Evolutionary conservation across 2,888 invertebrate species (phyloP).

Genomic region (Tachina grossa): DNA sequence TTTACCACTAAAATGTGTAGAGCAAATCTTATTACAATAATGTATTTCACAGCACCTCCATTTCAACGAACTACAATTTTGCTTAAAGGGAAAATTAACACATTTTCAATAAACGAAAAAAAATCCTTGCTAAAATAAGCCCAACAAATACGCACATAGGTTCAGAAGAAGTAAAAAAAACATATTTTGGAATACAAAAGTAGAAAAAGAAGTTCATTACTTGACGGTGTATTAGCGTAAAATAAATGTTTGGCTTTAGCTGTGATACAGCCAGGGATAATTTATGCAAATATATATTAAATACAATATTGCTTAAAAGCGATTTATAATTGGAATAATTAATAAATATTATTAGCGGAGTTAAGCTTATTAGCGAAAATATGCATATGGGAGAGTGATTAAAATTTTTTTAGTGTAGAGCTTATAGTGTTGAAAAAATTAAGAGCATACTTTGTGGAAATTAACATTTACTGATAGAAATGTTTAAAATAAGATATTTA

Average conservation of each 20-base stretch:
- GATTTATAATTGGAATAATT: slow-evolving; percentile 82
- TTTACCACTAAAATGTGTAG: slow-evolving; percentile 38
- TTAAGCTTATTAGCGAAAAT: slow-evolving; percentile 74
- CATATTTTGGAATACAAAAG: not conserved
- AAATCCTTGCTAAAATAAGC: not conserved
- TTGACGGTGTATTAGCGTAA: not conserved
- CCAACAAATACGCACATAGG: not conserved
- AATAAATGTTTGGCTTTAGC: slow-evolving; percentile 10
- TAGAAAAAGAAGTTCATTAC: not conserved
- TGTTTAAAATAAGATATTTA: not conserved
- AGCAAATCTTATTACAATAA: slow-evolving; percentile 60
- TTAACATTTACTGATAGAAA: not conserved
- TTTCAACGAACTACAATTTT: not conserved
- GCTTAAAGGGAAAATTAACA: slow-evolving; percentile 5
- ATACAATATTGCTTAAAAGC: slow-evolving; percentile 73
- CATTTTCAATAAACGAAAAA: not conserved
- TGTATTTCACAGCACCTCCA: slow-evolving; percentile 29
- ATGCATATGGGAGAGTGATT: not conserved
- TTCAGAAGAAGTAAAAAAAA: not conserved
- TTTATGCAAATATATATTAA: slow-evolving; percentile 13
- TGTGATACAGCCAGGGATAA: not conserved
- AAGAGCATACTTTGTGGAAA: not conserved
- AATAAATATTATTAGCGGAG: slow-evolving; percentile 80
- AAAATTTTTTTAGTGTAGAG: slow-evolving; percentile 22
- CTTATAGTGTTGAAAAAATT: slow-evolving; percentile 20